A percentile compares a stretch with the other conserved stretches of the same genome.
phyloP scores from a whole-genome alignment of 2,888 invertebrate genomes.

The Hirtodrosophila duncani region DNA sequence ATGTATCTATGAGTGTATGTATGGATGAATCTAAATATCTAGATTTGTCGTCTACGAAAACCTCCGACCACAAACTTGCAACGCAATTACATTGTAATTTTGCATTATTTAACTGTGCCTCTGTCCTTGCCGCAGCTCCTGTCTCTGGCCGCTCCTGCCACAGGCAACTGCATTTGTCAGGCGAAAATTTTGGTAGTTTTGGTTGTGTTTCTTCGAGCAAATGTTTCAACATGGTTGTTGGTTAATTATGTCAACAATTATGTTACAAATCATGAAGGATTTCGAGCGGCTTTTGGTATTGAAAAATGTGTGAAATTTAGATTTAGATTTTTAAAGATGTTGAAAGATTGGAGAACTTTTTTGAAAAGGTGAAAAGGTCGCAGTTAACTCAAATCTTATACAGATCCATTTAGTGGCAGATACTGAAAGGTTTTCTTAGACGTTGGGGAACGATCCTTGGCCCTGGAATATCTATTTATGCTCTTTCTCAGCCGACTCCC shows the following conservation, averaged over 20 bases:
- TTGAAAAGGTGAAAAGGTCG: too few species aligned
- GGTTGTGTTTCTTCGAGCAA: neutral
- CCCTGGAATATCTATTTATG: too few species aligned
- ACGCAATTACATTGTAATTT: slow-evolving; percentile 69
- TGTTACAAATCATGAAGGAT: slow-evolving; percentile 21
- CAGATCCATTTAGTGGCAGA: too few species aligned
- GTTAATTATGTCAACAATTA: slow-evolving; percentile 67
- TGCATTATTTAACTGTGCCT: slow-evolving; percentile 69
- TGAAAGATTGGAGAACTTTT: too few species aligned
- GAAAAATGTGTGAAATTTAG: slow-evolving; percentile 1
- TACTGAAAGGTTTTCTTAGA: too few species aligned
- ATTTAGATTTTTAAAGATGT: too few species aligned
- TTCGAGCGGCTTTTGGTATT: slow-evolving; percentile 1
- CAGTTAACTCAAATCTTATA: too few species aligned
- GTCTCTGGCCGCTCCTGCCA: slow-evolving; percentile 35
- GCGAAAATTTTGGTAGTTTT: neutral
- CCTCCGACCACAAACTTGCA: slow-evolving; percentile 58
- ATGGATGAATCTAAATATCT: too few species aligned
- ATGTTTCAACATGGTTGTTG: slow-evolving; percentile 1
- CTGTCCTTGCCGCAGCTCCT: too few species aligned
- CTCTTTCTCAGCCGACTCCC: too few species aligned
- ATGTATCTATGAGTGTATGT: too few species aligned
- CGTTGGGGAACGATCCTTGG: too few species aligned
- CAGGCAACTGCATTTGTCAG: neutral
- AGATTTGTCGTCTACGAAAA: slow-evolving; percentile 1